Conservation (phyloP, 2,888 invertebrate species). For the Yponomeuta plumbellus region DNA sequence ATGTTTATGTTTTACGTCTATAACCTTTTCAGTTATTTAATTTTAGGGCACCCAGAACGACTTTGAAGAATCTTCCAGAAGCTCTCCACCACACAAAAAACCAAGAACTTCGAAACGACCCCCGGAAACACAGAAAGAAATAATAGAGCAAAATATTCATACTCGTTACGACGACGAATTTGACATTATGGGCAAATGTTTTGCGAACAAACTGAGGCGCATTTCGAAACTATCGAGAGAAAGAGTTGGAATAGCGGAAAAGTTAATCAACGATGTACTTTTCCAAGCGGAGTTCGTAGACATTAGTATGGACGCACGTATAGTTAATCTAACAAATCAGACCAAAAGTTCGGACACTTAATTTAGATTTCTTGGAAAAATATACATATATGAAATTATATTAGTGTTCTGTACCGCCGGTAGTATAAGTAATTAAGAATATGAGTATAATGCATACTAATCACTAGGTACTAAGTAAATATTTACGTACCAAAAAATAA, state of each 20-base stretch:
- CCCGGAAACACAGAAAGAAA: background rate
- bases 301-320: background rate
- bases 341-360: background rate
- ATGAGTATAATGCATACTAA: too few relatives aligned
- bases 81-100: too few relatives aligned
- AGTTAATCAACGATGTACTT: background rate
- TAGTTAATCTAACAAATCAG: background rate
- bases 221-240: background rate
- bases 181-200: background rate
- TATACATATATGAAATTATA: too few relatives aligned
- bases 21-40: too few relatives aligned
- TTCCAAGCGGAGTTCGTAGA: background rate
- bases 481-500: too few relatives aligned
- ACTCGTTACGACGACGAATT: background rate
- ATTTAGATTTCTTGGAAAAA: background rate
- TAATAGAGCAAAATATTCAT: background rate
- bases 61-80: too few relatives aligned
- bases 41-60: too few relatives aligned
- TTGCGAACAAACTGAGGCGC: background rate
- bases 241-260: background rate
- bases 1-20: too few relatives aligned
- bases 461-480: too few relatives aligned
- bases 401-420: too few relatives aligned
- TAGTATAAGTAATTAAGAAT: too few relatives aligned
- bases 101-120: background rate